Evolutionary conservation across 2,797 vertebrate genomes (phyloP).

Genomic region (Ctenosaura bakeri): DNA sequence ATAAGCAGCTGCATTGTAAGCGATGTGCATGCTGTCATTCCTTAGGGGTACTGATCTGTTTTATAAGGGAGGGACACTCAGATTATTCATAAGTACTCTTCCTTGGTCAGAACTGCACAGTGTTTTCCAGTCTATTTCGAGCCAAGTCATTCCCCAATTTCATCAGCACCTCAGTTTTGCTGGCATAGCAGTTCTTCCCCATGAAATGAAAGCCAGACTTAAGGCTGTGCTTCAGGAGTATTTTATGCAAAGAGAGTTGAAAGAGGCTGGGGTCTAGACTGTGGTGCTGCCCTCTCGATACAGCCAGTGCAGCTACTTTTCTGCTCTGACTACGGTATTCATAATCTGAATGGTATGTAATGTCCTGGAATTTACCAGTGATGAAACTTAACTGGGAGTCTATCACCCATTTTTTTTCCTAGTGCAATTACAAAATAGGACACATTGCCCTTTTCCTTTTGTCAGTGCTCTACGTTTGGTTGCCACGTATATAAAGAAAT

Average conservation of each 20-base stretch:
- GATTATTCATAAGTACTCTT: constrained; percentile 36
- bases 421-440: constrained; percentile 20
- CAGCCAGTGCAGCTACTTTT: neutral
- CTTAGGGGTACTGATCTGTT: neutral
- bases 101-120: constrained; percentile 4
- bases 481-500: constrained; percentile 77
- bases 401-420: neutral
- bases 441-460: neutral
- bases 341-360: fast-evolving
- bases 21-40: neutral
- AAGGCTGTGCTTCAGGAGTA: neutral
- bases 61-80: neutral
- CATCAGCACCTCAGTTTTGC: constrained; percentile 27
- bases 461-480: constrained; percentile 16
- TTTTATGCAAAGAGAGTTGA: neutral
- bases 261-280: neutral
- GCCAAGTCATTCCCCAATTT: constrained; percentile 17
- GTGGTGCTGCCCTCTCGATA: fast-evolving
- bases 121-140: constrained; percentile 28
- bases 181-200: neutral
- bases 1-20: neutral
- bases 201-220: neutral
- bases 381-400: fast-evolving
- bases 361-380: neutral
- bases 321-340: neutral